Base-by-base conservation (phyloP, 1,140 invertebrate species). In the Monomorium pharaonis region DNA sequence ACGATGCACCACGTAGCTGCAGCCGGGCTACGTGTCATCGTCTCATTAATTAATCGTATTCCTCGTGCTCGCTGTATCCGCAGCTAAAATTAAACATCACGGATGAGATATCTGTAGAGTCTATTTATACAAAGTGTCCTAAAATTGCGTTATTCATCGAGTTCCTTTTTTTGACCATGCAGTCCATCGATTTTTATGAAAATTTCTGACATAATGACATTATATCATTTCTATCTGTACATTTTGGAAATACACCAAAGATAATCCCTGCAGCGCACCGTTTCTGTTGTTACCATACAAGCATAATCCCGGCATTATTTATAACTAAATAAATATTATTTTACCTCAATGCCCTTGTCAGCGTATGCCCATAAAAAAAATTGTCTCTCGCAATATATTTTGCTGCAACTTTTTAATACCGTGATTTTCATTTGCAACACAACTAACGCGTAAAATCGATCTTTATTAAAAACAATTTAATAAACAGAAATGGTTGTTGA, bases 381-480 rank as follows among this genome's bases (percentile, higher is more conserved):
- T n/a, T 47, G 4, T 72, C 67, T 70, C 65, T 58, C 14, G 21
- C 65, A 44, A 27, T 12, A 21, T n/a, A 58, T 83, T 60, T 83
- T 33, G 14, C 37, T 70, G 24, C 63, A 33, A 74, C 37, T 60
- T 83, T 83, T 74, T 83, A 83, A 74, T 56, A 72, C 12, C 27
- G 24, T 24, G 47, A 51, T 76, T 84, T 77, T 80, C 58, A 65
- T 84, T 77, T 47, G 5, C 33, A 12, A 60, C 49, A 24, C 18
- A 51, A 80, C 47, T 62, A 27, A 75, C 21, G 37, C 80, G 30
- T 56, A 30, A 37, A 33, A 72, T 83, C 51, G 51, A 58, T 72
- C 54, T 83, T 83, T 72, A 83, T 83, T 62, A 74, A 58, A 74
- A 33, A 74, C 44, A 44, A 81, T 81, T 81, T 44, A 72, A 58